Evolutionary conservation across 2,888 invertebrate species (phyloP).

Genomic region (Kryphioiulus occultus): DNA sequence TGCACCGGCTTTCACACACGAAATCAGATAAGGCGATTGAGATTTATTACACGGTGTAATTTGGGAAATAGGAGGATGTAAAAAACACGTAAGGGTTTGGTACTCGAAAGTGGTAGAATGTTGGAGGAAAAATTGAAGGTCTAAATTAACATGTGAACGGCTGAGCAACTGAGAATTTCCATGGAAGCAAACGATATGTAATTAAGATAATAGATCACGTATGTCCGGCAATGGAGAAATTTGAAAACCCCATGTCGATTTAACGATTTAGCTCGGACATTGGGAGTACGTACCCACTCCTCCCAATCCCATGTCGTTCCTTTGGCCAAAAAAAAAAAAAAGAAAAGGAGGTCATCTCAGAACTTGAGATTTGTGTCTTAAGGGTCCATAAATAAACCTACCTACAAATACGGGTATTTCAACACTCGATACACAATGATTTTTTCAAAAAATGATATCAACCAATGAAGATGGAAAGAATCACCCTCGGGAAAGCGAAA

Average conservation of each 20-base stretch:
- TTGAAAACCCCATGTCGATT: slow-evolving; percentile 7
- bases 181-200: slow-evolving; percentile 24
- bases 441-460: slow-evolving; percentile 8
- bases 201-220: slow-evolving; percentile 40
- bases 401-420: background rate
- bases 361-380: background rate
- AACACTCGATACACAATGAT: background rate
- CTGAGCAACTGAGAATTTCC: background rate
- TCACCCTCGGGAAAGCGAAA: slow-evolving; percentile 9
- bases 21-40: background rate
- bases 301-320: background rate
- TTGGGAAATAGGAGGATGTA: background rate
- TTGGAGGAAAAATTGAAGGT: slow-evolving; percentile 3
- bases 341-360: background rate
- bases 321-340: background rate
- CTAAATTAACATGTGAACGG: background rate
- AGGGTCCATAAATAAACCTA: slow-evolving; percentile 33
- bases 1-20: background rate
- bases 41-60: background rate
- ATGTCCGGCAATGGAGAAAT: background rate
- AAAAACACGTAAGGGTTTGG: background rate
- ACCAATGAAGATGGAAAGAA: slow-evolving; percentile 45
- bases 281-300: slow-evolving; percentile 27
- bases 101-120: slow-evolving; percentile 7
- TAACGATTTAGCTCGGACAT: background rate